Evolutionary conservation across 2,113 vertebrate species (phyloP).

Genomic region (Thinocorus orbignyianus): DNA sequence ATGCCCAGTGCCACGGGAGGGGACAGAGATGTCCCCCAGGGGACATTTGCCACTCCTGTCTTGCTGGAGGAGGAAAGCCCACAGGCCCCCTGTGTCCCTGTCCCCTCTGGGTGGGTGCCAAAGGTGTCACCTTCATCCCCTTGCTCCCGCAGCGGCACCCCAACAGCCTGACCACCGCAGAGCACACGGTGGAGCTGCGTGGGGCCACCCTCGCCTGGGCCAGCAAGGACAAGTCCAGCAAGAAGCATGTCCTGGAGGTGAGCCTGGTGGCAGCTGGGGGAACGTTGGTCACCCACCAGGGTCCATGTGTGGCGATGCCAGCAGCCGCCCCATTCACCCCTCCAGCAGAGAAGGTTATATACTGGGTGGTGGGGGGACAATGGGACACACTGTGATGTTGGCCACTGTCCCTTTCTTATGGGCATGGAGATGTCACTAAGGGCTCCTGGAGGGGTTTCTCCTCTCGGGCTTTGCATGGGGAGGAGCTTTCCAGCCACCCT

Average conservation of each 20-base stretch:
- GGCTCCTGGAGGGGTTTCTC: not conserved
- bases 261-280: not conserved
- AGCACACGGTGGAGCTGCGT: constrained; percentile 84
- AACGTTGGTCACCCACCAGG: rapidly evolving
- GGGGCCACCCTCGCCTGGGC: constrained; percentile 86
- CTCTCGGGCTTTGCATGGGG: not conserved
- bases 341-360: not conserved
- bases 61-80: not conserved
- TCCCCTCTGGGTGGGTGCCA: not conserved
- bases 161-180: constrained; percentile 84
- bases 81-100: rapidly evolving
- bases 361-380: not conserved
- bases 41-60: too few relatives aligned
- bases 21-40: not conserved
- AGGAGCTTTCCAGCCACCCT: not conserved
- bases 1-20: not conserved
- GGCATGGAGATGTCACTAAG: not conserved
- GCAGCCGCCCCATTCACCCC: not conserved
- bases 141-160: constrained; percentile 78
- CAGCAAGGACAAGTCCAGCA: constrained; percentile 92
- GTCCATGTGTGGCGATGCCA: rapidly evolving
- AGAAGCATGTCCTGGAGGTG: constrained; percentile 94
- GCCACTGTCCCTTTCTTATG: not conserved
- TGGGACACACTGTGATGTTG: rapidly evolving
- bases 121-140: not conserved